Conservation (phyloP, 2,888 invertebrate genomes). For the Willowsia nigromaculata region DNA sequence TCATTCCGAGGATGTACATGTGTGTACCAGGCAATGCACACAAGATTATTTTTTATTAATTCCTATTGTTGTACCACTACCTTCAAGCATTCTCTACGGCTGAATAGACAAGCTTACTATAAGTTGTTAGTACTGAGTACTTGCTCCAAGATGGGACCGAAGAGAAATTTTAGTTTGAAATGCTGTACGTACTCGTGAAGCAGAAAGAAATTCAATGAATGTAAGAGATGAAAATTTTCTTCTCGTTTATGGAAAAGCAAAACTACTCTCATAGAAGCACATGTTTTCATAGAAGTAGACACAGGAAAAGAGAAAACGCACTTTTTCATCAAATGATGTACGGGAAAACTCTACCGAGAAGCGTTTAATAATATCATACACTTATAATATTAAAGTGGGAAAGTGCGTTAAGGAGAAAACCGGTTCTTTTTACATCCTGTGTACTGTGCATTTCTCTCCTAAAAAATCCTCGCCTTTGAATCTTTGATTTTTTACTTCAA, state of each 20-base stretch:
- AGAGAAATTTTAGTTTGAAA: not conserved
- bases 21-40: not conserved
- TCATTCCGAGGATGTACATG: too few species aligned
- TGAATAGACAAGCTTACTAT: too few species aligned
- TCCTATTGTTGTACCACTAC: too few species aligned
- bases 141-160: too few species aligned
- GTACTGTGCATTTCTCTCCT: not conserved
- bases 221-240: constrained; percentile 1
- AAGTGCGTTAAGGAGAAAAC: constrained; percentile 1
- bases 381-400: constrained; percentile 12
- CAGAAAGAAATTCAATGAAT: constrained; percentile 14
- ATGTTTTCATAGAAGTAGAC: too few species aligned
- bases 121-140: not conserved
- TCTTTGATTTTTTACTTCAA: not conserved
- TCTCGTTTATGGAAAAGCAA: not conserved
- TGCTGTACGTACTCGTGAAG: not conserved
- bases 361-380: not conserved
- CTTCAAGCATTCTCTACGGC: too few species aligned
- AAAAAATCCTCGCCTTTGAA: not conserved
- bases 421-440: not conserved
- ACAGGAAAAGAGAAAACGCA: too few species aligned
- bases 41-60: not conserved
- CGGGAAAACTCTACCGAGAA: too few species aligned
- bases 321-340: too few species aligned
- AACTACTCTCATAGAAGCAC: not conserved